phyloP scores from a whole-genome alignment of 2,888 invertebrate genomes.

The Muschampia plurimacula region DNA sequence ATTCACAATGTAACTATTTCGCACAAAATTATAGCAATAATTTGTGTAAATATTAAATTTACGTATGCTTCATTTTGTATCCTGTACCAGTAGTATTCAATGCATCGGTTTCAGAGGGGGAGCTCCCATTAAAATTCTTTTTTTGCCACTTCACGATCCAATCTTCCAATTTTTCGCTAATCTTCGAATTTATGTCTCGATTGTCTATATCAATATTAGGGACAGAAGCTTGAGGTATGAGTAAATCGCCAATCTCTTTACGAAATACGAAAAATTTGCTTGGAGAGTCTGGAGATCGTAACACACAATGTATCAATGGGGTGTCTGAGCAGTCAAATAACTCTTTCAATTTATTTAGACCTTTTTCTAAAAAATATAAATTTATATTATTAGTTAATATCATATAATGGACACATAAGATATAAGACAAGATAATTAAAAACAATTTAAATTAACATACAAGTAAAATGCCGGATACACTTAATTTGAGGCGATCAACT shows the following conservation, averaged over 20 bases:
- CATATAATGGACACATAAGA: no score
- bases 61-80: not conserved
- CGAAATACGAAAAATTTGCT: not conserved
- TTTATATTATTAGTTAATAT: no score
- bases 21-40: not conserved
- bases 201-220: not conserved
- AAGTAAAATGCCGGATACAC: no score
- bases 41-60: not conserved
- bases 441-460: no score
- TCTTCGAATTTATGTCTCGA: not conserved
- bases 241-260: not conserved
- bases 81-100: not conserved
- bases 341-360: not conserved
- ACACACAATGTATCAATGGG: not conserved
- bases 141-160: not conserved
- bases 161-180: constrained; percentile 1
- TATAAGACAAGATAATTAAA: no score
- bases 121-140: not conserved
- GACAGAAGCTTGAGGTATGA: constrained; percentile 3
- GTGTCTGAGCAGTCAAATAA: not conserved
- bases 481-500: no score
- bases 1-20: no score
- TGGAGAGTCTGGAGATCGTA: not conserved
- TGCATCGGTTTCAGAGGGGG: not conserved
- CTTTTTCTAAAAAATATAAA: not conserved